A percentile compares a stretch with the other conserved stretches of the same genome.
phyloP scores from a whole-genome alignment of 2,797 vertebrate genomes.

The Capromys pilorides region DNA sequence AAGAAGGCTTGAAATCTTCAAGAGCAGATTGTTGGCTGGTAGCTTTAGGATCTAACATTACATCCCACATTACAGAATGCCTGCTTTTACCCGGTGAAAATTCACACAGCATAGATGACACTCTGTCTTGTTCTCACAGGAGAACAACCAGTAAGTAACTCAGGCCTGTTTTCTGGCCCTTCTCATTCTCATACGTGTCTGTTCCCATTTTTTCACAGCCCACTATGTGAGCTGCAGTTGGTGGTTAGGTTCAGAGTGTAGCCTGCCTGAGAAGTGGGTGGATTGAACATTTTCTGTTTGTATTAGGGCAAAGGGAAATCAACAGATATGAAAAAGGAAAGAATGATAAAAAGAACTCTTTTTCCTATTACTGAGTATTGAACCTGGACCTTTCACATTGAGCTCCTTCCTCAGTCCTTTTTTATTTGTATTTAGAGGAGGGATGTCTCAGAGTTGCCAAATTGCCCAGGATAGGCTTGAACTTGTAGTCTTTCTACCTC shows the following conservation, averaged over 20 bases:
- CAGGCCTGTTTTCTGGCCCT: not conserved
- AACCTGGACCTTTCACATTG: not conserved
- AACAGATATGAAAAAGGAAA: not conserved
- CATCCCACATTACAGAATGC: not conserved
- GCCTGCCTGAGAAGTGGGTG: not conserved
- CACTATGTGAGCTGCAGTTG: not conserved
- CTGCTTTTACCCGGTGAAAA: conserved; percentile 46
- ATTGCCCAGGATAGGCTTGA: not conserved
- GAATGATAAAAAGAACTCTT: not conserved
- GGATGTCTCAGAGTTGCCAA: not conserved
- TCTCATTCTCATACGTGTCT: not conserved
- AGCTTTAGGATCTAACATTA: not conserved
- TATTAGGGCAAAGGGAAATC: conserved; percentile 11
- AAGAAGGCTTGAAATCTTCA: conserved; percentile 48
- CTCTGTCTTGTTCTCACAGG: conserved; percentile 45
- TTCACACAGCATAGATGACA: not conserved
- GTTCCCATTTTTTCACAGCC: not conserved
- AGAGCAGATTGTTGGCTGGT: conserved; percentile 32
- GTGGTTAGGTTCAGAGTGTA: conserved; percentile 4
- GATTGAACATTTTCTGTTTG: conserved; percentile 2
- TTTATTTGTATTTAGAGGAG: not conserved
- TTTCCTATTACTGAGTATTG: not conserved
- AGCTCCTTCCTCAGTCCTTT: not conserved
- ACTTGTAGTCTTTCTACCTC: not conserved
- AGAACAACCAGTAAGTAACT: conserved; percentile 38